These are phyloP conservation scores for Eupeodes latifasciatus DNA, from an alignment of 2,888 invertebrate species.

Conservation along the genomic window DNA sequence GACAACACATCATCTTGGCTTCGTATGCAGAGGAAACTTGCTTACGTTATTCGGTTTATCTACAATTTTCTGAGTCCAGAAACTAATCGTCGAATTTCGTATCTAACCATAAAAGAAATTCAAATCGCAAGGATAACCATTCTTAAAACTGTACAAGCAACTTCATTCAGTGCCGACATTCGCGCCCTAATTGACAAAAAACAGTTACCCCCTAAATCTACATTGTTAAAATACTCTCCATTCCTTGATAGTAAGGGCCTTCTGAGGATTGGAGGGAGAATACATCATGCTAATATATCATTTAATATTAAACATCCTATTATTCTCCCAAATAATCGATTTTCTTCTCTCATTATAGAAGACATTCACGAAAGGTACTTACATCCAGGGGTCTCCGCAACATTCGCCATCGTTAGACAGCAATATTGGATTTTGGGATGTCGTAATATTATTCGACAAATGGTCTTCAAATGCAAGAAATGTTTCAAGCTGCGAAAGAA, in stretches of 20 bases:
- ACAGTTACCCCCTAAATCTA: too few relatives aligned
- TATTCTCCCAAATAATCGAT: slow-evolving; percentile 7
- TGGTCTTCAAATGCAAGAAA: not conserved
- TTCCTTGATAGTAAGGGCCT: not conserved
- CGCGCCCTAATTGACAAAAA: too few relatives aligned
- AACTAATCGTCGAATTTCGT: slow-evolving; percentile 1
- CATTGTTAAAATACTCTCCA: not conserved
- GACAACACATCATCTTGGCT: not conserved
- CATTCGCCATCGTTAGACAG: not conserved
- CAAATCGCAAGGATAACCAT: not conserved
- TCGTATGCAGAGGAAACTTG: not conserved
- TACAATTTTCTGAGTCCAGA: not conserved
- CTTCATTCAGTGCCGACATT: not conserved
- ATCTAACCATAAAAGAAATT: not conserved
- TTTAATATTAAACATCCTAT: not conserved
- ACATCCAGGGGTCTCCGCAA: slow-evolving; percentile 3
- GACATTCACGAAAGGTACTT: not conserved
- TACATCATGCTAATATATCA: not conserved
- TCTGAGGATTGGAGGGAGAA: slow-evolving; percentile 3
- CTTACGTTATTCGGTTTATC: slow-evolving; percentile 3
- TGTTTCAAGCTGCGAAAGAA: not conserved
- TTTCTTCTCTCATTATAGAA: slow-evolving; percentile 15
- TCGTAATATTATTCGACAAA: not conserved
- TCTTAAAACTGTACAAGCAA: not conserved
- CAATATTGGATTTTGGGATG: not conserved